Evolutionary conservation across 2,797 vertebrate species (phyloP), one percentile per base, ranked within the genome.

Genomic region (Luscinia megarhynchos): DNA sequence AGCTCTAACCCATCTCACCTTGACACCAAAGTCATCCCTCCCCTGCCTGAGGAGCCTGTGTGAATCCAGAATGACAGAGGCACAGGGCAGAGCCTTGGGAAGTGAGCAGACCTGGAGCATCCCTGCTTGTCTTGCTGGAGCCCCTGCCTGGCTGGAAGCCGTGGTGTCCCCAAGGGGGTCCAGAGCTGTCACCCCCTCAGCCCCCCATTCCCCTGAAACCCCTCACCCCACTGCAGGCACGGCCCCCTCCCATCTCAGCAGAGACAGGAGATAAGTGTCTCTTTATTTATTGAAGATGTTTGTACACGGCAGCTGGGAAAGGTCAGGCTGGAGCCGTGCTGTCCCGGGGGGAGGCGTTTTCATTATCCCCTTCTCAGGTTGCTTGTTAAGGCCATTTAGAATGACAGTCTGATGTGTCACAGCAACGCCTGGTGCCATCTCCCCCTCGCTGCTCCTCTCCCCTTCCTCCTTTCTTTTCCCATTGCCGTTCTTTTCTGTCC

Each of bases 211-310:
- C 0, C 23, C 34, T 2, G 0, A 9, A 57, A 19, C 6, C 13
- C 12, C 48, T 59, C 30, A 2, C 17, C 27, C 43, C 8, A 0
- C 62, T 0, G 3, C 24, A 11, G 78, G 45, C 57, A 41, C 24
- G 53, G 27, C 63, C 27, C 64, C 32, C 30, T 77, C 50, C 55
- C 9, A 1, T 15, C 46, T 55, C 36, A 6, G 55, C 67, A 72
- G 83, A 91, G 70, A 45, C 34, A 12, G 80, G 55, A 93, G 74
- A 59, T 79, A 94, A 92, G 50, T 69, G 87, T 92, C 78, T 94
- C 78, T 87, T 97, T 94, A 89, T 91, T 95, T 95, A 90, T 89
- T 95, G 78, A 94, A 95, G 92, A 68, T 94, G 86, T 96, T 95
- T 96, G 69, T 83, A 78, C 57, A 54, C 10, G 10, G 94, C 90